Evolutionary conservation across 2,113 vertebrate species (phyloP).

Genomic region (Corvus moneduloides): DNA sequence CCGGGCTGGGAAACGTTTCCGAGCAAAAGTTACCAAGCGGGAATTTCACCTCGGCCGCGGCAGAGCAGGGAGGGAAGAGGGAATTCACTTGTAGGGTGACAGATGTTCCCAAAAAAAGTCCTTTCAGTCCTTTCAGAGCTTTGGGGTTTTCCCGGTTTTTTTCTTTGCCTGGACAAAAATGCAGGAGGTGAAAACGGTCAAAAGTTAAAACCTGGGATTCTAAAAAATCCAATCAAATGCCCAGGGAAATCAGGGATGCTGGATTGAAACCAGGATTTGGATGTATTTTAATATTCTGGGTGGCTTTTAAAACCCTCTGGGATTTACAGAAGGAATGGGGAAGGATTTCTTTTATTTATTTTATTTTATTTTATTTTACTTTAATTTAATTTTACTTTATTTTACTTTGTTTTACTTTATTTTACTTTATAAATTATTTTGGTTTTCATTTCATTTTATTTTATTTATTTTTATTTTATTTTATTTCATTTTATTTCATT

Average conservation of each 20-base stretch:
- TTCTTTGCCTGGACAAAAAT: neutral
- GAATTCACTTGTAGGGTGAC: neutral
- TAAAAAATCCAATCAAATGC: neutral
- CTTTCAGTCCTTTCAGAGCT: neutral
- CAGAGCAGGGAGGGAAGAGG: neutral
- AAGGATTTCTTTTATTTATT: neutral
- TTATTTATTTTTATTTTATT: too few relatives aligned
- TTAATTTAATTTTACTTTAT: too few relatives aligned
- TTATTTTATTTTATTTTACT: too few relatives aligned
- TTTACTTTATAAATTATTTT: too few relatives aligned
- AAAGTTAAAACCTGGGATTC: neutral
- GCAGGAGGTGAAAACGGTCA: neutral
- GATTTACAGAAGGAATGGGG: accelerated
- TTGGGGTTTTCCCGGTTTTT: neutral
- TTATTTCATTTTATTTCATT: too few relatives aligned
- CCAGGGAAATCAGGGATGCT: neutral
- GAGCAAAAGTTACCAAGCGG: neutral
- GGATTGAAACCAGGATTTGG: neutral
- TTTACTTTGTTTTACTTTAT: neutral
- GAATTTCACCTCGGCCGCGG: neutral
- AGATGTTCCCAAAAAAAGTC: neutral
- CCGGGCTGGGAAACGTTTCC: accelerated
- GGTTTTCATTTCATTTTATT: too few relatives aligned
- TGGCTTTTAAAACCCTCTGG: accelerated
- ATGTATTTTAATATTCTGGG: neutral